phyloP scores from a whole-genome alignment of 2,888 invertebrate genomes.

The Caenorhabditis doughertyi region DNA sequence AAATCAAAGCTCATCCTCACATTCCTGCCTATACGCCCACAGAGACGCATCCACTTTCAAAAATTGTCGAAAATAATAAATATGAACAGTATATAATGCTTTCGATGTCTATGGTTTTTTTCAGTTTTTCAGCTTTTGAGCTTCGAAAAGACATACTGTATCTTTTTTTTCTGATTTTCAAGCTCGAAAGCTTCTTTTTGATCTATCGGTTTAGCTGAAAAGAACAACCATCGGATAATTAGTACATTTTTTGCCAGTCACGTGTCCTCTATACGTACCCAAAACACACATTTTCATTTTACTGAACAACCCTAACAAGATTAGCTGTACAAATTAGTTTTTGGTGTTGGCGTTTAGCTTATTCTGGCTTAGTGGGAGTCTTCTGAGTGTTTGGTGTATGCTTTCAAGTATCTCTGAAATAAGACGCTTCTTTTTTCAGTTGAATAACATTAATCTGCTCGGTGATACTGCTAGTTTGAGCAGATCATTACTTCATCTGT shows the following conservation, averaged over 20 bases:
- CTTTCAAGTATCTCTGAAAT: neutral
- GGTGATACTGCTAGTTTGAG: too few relatives aligned
- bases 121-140: too few relatives aligned
- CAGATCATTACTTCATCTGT: too few relatives aligned
- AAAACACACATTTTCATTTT: slow-evolving; percentile 3
- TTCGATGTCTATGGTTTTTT: neutral
- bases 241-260: neutral
- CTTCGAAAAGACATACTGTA: neutral
- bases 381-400: neutral
- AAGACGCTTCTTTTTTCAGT: neutral
- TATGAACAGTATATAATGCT: neutral
- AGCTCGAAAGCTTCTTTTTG: too few relatives aligned
- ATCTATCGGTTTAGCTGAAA: too few relatives aligned
- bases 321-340: slow-evolving; percentile 20
- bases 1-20: slow-evolving; percentile 10
- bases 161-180: neutral
- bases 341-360: slow-evolving; percentile 2
- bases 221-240: neutral
- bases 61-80: neutral
- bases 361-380: neutral
- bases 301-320: slow-evolving; percentile 11
- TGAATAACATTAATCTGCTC: too few relatives aligned
- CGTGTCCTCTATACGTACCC: neutral
- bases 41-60: neutral
- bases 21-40: neutral